Conservation (phyloP, 2,113 vertebrate species). For the Chauna torquata region DNA sequence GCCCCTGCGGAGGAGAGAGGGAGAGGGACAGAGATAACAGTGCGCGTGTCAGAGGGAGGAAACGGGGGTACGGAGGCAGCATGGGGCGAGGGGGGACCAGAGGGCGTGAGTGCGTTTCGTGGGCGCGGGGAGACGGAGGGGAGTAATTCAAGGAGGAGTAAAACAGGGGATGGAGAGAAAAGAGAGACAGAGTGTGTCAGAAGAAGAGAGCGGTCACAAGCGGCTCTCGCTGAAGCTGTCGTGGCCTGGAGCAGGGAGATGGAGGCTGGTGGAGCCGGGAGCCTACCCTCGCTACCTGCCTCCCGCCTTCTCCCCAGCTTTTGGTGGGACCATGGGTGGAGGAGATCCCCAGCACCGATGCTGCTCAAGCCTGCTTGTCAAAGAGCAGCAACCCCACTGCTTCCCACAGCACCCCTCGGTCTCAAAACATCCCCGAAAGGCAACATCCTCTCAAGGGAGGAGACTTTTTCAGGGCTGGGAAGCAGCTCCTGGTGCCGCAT, state of each 20-base stretch:
- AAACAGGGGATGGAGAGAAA: background rate
- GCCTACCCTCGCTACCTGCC: background rate
- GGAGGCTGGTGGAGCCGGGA: background rate
- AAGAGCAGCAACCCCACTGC: constrained; percentile 27
- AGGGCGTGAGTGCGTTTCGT: accelerated
- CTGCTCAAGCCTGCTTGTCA: background rate
- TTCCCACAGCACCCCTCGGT: constrained; percentile 10
- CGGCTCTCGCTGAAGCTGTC: background rate
- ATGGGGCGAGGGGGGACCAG: accelerated
- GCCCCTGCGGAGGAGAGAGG: constrained; percentile 83
- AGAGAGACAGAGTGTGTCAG: constrained; percentile 23
- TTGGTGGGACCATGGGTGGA: background rate
- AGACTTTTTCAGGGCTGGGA: background rate
- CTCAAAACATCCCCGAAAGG: background rate
- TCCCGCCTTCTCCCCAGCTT: background rate
- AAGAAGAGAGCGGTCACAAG: background rate
- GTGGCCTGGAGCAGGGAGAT: accelerated
- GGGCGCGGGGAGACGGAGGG: background rate
- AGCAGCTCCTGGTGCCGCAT: background rate
- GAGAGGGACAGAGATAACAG: constrained; percentile 23
- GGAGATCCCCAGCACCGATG: background rate
- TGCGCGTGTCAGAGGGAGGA: background rate
- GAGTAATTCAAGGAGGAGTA: background rate
- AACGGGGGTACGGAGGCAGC: background rate
- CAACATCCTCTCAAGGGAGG: constrained; percentile 5